Conservation (phyloP, 2,113 vertebrate species). For the Melanerpes aurifrons region DNA sequence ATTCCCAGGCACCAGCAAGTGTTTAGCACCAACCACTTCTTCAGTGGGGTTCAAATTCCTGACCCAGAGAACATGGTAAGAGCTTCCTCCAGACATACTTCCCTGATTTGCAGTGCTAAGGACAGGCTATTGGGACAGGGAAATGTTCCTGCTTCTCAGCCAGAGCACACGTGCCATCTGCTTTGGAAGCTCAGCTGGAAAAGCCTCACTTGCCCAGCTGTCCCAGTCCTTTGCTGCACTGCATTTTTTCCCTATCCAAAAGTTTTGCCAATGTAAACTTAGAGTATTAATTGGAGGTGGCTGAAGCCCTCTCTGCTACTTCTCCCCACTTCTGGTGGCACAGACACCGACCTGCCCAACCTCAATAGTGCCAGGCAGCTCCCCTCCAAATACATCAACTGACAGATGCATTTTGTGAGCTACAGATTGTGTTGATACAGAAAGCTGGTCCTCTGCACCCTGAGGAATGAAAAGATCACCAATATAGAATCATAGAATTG, state of each 20-base stretch:
- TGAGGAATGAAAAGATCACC: background rate
- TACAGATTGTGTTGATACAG: background rate
- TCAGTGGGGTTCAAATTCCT: slow-evolving; percentile 91
- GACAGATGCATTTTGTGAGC: background rate
- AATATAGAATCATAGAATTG: background rate
- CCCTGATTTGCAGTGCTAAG: background rate
- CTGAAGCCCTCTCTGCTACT: background rate
- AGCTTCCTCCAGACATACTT: background rate
- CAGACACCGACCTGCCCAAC: background rate
- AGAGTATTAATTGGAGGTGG: background rate
- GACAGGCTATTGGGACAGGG: background rate
- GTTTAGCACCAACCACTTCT: slow-evolving; percentile 96
- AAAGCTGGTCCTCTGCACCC: background rate
- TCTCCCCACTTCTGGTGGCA: background rate
- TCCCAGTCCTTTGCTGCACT: background rate
- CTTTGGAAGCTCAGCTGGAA: background rate
- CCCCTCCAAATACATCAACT: rapidly evolving
- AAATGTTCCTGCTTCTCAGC: background rate
- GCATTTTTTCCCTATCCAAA: rapidly evolving
- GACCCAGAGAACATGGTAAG: slow-evolving; percentile 91
- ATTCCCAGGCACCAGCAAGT: slow-evolving; percentile 95
- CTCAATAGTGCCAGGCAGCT: background rate
- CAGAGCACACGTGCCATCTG: background rate
- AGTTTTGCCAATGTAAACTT: background rate
- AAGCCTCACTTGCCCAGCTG: background rate